A percentile compares a stretch with the other conserved stretches of the same genome.
These are phyloP conservation scores for Monomorium pharaonis DNA, from an alignment of 1,140 invertebrate species.

Conservation along the genomic window DNA sequence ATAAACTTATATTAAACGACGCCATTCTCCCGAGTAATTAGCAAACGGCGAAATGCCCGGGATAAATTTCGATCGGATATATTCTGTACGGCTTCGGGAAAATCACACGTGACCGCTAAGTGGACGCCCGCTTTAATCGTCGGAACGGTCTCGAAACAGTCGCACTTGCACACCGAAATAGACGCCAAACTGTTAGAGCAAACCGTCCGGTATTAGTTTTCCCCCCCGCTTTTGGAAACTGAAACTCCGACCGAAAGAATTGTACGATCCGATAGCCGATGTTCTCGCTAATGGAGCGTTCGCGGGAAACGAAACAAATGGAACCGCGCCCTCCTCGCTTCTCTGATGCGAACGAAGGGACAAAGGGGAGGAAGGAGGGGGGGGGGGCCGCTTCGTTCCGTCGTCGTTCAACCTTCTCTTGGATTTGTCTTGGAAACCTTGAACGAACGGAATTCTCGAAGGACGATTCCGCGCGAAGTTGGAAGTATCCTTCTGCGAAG, in stretches of 20 bases:
- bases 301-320: slow-evolving; percentile 69
- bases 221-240: slow-evolving; percentile 40
- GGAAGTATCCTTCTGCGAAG: slow-evolving; percentile 8
- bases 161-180: slow-evolving; percentile 24
- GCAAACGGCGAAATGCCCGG: background rate
- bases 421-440: slow-evolving; percentile 56
- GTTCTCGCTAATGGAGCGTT: slow-evolving; percentile 73
- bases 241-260: slow-evolving; percentile 58
- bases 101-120: slow-evolving; percentile 12
- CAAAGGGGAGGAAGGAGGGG: slow-evolving; percentile 42
- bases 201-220: slow-evolving; percentile 47
- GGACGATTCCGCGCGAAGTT: slow-evolving; percentile 54
- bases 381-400: slow-evolving; percentile 27
- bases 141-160: background rate
- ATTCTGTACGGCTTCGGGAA: background rate
- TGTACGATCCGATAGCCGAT: slow-evolving; percentile 61
- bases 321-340: slow-evolving; percentile 55
- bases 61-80: background rate
- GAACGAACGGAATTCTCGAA: slow-evolving; percentile 41
- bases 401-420: slow-evolving; percentile 37
- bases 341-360: too few species aligned
- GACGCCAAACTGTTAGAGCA: slow-evolving; percentile 43
- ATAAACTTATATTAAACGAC: slow-evolving; percentile 2
- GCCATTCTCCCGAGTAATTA: background rate
- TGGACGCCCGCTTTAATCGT: slow-evolving; percentile 18